Base-by-base conservation (phyloP, 2,888 invertebrate species). In the Sylvicola cinctus region DNA sequence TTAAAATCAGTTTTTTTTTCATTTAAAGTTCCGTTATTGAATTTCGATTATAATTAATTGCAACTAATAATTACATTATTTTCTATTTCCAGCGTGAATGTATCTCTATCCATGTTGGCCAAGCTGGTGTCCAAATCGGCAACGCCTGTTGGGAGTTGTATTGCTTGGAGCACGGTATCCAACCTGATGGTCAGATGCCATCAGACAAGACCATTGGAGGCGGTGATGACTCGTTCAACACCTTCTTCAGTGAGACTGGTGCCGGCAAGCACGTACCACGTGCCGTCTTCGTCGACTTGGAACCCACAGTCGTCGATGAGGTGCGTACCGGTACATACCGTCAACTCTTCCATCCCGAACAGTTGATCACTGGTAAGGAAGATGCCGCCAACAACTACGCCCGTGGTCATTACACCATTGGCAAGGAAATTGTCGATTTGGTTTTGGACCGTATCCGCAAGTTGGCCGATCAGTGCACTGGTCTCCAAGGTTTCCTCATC, bases 181-280 rank as follows among this genome's bases (percentile, higher is more conserved):
- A 85, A 64, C 85, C 85, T 44, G 84, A 88, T 59, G 87, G 87
- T 47, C 79, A 84, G 63, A 87, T 87, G 85, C 90, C 90, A 46
- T 78, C 81, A 36, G 88, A 88, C 63, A 87, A 85, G 63, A 80
- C 81, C 51, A 71, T 84, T 43, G 87, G 85, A 33, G 81, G 81
- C 42, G 81, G 84, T 38, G 91, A 93, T 52, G 88, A 90, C 62
- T 85, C 84, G 39, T 93, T 88, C 68, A 91, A 88, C 65, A 93
- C 84, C 37, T 84, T 84, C 70, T 84, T 84, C 70, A 78, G 78
- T 48, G 91, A 93, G 62, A 93, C 91, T 38, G 87, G 87, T 35
- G 80, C 87, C 29, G 93, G 93, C 50, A 93, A 93, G 54, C 91
- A 95, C 54, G 91, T 93, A 10, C 91, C 91, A 33, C 68, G 91